Evolutionary conservation across 1,140 invertebrate species (phyloP), one percentile per base, ranked within the genome.

Genomic region (Hyphantria cunea): DNA sequence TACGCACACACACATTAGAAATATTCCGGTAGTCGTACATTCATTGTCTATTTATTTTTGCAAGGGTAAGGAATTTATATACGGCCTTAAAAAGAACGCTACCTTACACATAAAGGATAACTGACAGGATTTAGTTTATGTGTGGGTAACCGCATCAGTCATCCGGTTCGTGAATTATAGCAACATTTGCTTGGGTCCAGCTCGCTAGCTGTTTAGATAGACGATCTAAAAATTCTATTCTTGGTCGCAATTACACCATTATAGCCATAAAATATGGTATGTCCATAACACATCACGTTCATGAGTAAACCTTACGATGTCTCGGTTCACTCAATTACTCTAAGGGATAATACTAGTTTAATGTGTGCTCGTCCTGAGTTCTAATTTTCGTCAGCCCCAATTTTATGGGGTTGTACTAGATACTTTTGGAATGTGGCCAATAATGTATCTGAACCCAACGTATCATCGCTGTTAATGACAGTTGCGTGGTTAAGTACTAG

Each of bases 161-260:
- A 75, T 66, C 60, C 61, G 59, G 56, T 69, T 68, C 66, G 76
- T 74, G 74, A 77, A 72, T 77, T 77, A 76, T 76, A 48, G 66
- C 47, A 45, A 64, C 69, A 74, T 72, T 80, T 71, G 69, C 67
- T 64, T 31, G 61, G 54, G 54, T 5, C 17, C 17, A 25, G 17
- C 17, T 5, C 1, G 2, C 17, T 3, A 25, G 0, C 52, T 39
- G 8, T 2, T 37, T 44, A 54, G 52, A 32, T 15, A 31, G 13
- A 9, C 25, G 31, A 47, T 37, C 34, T 37, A 1, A 37, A 37
- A 37, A 37, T 10, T 3, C 8, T 7, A 7, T 8, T 11, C 34
- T 11, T 11, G 31, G 15, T n/a, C n/a, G 5, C 39, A 4, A 13
- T 25, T 37, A 54, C 25, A 17, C 10, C 10, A 17, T 25, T 15